phyloP scores from a whole-genome alignment of 1,140 invertebrate species.

The Archivesica marissinica region DNA sequence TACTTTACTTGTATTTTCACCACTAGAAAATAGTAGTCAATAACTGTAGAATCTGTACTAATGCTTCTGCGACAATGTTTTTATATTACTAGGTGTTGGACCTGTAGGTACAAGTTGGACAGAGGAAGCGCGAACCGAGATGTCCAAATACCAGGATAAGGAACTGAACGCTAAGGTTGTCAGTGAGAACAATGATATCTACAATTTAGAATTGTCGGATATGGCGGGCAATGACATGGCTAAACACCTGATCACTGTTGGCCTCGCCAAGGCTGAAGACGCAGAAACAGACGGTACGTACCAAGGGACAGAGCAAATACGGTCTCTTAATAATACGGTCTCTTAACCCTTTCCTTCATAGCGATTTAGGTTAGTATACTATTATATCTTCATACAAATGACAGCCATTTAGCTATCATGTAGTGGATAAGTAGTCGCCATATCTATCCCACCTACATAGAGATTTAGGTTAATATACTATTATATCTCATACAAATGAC shows the following conservation, averaged over 20 bases:
- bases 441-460: too few species aligned
- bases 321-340: neutral
- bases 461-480: too few species aligned
- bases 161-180: constrained; percentile 32
- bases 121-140: neutral
- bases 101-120: constrained; percentile 35
- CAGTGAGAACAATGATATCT: neutral
- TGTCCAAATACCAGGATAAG: constrained; percentile 17
- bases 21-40: neutral
- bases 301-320: neutral
- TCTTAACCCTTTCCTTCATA: too few species aligned
- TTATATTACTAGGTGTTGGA: constrained; percentile 26
- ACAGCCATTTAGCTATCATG: too few species aligned
- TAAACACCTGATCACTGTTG: neutral
- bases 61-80: neutral
- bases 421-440: too few species aligned
- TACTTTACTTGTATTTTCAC: neutral
- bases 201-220: constrained; percentile 14
- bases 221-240: neutral
- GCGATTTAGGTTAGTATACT: too few species aligned
- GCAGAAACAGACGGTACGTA: neutral
- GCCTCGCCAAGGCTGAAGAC: neutral
- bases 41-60: neutral
- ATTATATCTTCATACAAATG: too few species aligned
- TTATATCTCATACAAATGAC: too few species aligned